Conservation (phyloP, 2,888 invertebrate genomes). For the Sceliomorpha sp. region DNA sequence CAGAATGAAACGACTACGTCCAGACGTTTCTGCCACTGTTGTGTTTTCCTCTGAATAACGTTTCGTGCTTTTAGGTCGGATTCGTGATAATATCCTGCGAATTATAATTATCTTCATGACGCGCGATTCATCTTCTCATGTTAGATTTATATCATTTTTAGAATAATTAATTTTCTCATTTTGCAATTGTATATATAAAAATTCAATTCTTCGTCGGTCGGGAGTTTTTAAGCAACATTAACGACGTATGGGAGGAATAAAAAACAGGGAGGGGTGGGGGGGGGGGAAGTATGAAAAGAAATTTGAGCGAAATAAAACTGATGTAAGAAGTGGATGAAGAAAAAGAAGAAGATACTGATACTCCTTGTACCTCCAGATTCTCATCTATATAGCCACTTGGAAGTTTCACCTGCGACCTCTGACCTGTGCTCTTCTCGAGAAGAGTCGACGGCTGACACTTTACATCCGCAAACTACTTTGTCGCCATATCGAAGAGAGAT, state of each 20-base stretch:
- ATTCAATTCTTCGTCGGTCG: too few relatives aligned
- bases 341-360: slow-evolving; percentile 5
- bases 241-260: neutral
- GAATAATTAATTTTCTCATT: too few relatives aligned
- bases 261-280: neutral
- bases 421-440: slow-evolving; percentile 42
- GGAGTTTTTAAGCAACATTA: too few relatives aligned
- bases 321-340: slow-evolving; percentile 9
- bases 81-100: neutral
- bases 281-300: neutral
- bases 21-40: slow-evolving; percentile 1
- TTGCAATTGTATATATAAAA: too few relatives aligned
- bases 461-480: slow-evolving; percentile 55
- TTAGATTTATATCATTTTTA: too few relatives aligned
- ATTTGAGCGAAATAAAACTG: neutral
- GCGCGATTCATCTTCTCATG: too few relatives aligned
- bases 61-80: slow-evolving; percentile 1
- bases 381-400: slow-evolving; percentile 26
- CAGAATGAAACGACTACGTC: slow-evolving; percentile 3
- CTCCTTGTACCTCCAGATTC: slow-evolving; percentile 25
- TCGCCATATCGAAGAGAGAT: slow-evolving; percentile 43
- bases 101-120: neutral
- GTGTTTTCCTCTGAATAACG: slow-evolving; percentile 4
- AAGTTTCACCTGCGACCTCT: slow-evolving; percentile 45
- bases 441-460: slow-evolving; percentile 47